Percentiles rank a stretch among this genome's conserved stretches.
Conservation (phyloP, 1,140 invertebrate species). For the Ctenoplectra terminalis region DNA sequence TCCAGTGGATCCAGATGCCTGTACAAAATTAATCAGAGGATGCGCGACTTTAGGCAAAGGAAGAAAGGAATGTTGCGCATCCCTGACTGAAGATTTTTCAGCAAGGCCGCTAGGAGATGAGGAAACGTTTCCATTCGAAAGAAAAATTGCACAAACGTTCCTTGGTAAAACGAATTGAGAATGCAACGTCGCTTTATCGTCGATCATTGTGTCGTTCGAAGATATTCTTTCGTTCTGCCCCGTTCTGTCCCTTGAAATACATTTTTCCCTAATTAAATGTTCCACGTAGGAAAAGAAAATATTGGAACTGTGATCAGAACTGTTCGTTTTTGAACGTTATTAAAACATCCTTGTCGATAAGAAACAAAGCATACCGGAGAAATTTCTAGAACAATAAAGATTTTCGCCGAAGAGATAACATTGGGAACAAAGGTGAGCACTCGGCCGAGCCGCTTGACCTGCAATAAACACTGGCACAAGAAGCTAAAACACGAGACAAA, state of each 20-base stretch:
- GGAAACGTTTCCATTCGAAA: slow-evolving; percentile 37
- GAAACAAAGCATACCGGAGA: not conserved
- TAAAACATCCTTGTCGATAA: not conserved
- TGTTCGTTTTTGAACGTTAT: slow-evolving; percentile 32
- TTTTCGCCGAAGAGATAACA: slow-evolving; percentile 6
- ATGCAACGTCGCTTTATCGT: not conserved
- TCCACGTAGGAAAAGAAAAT: not conserved
- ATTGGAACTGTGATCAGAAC: not conserved
- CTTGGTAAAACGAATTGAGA: slow-evolving; percentile 27
- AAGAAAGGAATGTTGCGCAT: slow-evolving; percentile 37
- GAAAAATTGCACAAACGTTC: slow-evolving; percentile 31
- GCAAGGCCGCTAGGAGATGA: slow-evolving; percentile 5
- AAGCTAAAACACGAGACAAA: not conserved
- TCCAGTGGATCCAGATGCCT: slow-evolving; percentile 31
- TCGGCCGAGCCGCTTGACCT: not conserved
- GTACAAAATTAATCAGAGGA: slow-evolving; percentile 52
- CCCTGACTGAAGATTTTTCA: slow-evolving; percentile 12
- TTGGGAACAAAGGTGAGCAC: not conserved
- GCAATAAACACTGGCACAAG: not conserved
- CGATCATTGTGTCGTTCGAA: slow-evolving; percentile 1
- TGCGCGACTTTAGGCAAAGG: slow-evolving; percentile 37
- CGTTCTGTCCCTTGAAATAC: not conserved
- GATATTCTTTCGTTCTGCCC: slow-evolving; percentile 3
- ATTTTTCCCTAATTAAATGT: not conserved
- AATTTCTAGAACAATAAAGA: not conserved